Percentiles rank a stretch among this genome's conserved stretches.
These are phyloP conservation scores for Poecilus cupreus DNA, from an alignment of 2,888 invertebrate genomes.

Conservation along the genomic window DNA sequence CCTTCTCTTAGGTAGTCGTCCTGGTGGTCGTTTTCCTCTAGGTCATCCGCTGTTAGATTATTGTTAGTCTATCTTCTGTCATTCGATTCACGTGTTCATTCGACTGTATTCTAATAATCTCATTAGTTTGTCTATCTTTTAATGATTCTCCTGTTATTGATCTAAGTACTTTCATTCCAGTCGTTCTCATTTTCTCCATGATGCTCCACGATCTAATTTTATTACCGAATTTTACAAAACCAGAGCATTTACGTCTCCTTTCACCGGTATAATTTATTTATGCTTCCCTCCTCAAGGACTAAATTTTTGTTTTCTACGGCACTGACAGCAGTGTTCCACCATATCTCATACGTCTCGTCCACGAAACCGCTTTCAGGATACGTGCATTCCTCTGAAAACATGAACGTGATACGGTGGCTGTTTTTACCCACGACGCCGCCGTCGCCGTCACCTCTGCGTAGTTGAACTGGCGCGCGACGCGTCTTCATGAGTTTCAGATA, in stretches of 20 bases:
- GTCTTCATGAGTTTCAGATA: slow-evolving; percentile 45
- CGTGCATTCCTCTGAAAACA: slow-evolving; percentile 24
- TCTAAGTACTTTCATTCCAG: too few species aligned
- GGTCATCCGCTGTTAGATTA: too few species aligned
- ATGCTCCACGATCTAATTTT: too few species aligned
- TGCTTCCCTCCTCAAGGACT: not conserved
- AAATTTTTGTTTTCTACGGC: not conserved
- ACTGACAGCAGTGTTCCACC: not conserved
- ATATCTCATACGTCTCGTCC: slow-evolving; percentile 29
- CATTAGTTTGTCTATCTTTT: too few species aligned
- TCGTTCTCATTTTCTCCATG: too few species aligned
- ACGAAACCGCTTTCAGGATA: slow-evolving; percentile 28
- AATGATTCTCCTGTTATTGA: too few species aligned
- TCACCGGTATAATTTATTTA: not conserved
- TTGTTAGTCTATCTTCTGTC: too few species aligned
- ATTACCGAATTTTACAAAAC: not conserved
- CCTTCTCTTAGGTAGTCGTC: too few species aligned
- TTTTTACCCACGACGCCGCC: not conserved
- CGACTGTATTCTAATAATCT: too few species aligned
- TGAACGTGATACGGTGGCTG: slow-evolving; percentile 32
- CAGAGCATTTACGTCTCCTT: not conserved
- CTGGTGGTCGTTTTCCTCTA: too few species aligned
- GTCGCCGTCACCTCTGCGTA: not conserved
- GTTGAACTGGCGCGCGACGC: not conserved
- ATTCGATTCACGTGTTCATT: too few species aligned